These are phyloP conservation scores for Clistopyga incitator DNA, from an alignment of 2,888 invertebrate genomes.

Conservation along the genomic window DNA sequence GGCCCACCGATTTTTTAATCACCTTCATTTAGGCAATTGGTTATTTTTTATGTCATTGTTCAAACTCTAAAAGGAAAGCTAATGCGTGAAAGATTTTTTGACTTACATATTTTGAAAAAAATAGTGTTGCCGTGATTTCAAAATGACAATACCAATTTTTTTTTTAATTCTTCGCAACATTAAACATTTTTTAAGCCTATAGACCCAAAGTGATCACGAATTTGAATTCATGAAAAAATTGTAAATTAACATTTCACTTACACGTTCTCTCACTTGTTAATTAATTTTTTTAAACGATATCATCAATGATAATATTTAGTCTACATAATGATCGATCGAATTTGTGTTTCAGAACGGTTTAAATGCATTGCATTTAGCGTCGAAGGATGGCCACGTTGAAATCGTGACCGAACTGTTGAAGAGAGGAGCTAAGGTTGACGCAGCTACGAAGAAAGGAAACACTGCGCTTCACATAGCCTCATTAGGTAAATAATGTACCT, in stretches of 20 bases:
- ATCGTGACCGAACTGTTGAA: constrained; percentile 96
- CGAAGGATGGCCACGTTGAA: constrained; percentile 98
- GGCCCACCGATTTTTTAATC: constrained; percentile 2
- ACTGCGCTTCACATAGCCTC: constrained; percentile 99
- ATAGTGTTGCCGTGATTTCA: too few species aligned
- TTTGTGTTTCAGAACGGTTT: constrained; percentile 93
- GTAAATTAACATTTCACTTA: too few species aligned
- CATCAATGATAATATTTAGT: not conserved
- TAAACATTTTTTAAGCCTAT: too few species aligned
- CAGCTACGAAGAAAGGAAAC: constrained; percentile 98
- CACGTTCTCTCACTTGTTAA: too few species aligned
- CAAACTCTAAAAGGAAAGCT: too few species aligned
- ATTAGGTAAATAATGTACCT: constrained; percentile 85
- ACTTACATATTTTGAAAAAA: too few species aligned
- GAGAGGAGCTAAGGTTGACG: constrained; percentile 96
- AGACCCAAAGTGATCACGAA: too few species aligned
- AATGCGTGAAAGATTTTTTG: too few species aligned
- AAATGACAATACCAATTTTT: too few species aligned
- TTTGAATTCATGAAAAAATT: too few species aligned
- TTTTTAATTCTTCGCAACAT: too few species aligned
- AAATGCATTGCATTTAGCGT: constrained; percentile 98
- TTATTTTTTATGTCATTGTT: not conserved
- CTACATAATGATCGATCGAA: not conserved
- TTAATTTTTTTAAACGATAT: not conserved
- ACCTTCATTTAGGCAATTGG: not conserved